Base-by-base conservation (phyloP, 2,888 invertebrate species). In the Coecobrya sp. region DNA sequence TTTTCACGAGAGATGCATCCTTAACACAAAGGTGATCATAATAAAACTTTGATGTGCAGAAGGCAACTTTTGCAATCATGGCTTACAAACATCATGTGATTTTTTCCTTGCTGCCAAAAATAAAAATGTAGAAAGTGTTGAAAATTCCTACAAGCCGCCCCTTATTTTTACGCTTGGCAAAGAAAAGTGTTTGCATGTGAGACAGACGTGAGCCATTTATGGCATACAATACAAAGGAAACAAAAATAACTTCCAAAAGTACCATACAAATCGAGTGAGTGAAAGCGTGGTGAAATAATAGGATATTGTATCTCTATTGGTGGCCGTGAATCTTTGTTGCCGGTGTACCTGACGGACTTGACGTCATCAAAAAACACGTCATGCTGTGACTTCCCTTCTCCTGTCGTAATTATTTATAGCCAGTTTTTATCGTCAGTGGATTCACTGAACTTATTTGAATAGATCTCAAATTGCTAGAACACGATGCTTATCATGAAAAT, bases 381-480 rank as follows among this genome's bases (percentile, higher is more conserved):
- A 88, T 68, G 81, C 88, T 76, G 76, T 52, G 81, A 88, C 42
- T 68, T 81, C 59, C 73, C 59, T 84, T 59, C 84, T 27, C 22
- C 70, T 81, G 45, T 68, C 81, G 84, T 89, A 89, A 89, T 89
- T 84, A 89, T 89, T 89, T 89, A 89, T 82, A 84, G 89, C 55
- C 70, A 25, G 70, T 25, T 62, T 81, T 88, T 88, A 88, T 88
- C 65, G 65, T 76, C 76, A 70, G 36, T 81, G 65, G 52, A 65
- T 68, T 65, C 65, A 19, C 22, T 88, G 45, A 65, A 81, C 88
- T 68, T 65, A 88, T 81, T 65, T 65, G 76, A 79, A 88, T 81
- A 68, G 22, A 81, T 81, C 65, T 81, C 81, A 79, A 81, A 68
- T 88, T 88, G 42, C 65, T 16, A 7, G 68, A 81, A 81, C 79